Base-by-base conservation (phyloP, 2,888 invertebrate species). In the Drosophila affinis region DNA sequence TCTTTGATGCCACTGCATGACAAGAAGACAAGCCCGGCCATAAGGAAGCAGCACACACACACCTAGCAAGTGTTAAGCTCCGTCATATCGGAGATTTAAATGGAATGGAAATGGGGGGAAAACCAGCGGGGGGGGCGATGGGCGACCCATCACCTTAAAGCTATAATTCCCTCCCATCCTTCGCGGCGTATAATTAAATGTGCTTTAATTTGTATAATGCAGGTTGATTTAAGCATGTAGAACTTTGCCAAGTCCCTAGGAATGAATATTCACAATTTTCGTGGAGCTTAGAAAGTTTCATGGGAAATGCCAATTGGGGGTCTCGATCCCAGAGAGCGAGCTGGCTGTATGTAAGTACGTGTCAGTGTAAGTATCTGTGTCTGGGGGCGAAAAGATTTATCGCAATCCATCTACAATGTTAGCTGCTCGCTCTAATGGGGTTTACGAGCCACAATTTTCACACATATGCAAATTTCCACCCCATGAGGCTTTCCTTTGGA, bases 1-100 rank as follows among this genome's bases (percentile, higher is more conserved):
- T 76, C 68, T 85, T 88, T 85, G 87, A 86, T 81, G 85, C 76
- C 76, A 78, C 77, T 84, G 69, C 69, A 81, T 62, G 65, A 51
- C 63, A 72, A 52, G 54, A 21, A 69, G 68, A 45, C 51, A 59
- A n/a, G 34, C 21, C 57, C 27, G 44, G 32, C 39, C 48, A 45
- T 24, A 53, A 34, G 34, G 34, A 12, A 39, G 34, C 12, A 4
- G 12, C 34, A 44, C 17, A 21, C 44, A 52, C 56, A 34, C 29
- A 21, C 21, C 10, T 6, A 24, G 21, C 39, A 39, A 55, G 67
- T 51, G 55, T 55, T 62, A 62, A 18, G 62, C 62, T 54, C 54
- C 54, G 17, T 44, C 64, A 54, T 65, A 65, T 65, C 53, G 64
- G 64, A n/a, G 57, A 72, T 58, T 72, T 72, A 72, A 72, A 72